Evolutionary conservation across 2,888 invertebrate genomes (phyloP).

Genomic region (Anorthoa munda): DNA sequence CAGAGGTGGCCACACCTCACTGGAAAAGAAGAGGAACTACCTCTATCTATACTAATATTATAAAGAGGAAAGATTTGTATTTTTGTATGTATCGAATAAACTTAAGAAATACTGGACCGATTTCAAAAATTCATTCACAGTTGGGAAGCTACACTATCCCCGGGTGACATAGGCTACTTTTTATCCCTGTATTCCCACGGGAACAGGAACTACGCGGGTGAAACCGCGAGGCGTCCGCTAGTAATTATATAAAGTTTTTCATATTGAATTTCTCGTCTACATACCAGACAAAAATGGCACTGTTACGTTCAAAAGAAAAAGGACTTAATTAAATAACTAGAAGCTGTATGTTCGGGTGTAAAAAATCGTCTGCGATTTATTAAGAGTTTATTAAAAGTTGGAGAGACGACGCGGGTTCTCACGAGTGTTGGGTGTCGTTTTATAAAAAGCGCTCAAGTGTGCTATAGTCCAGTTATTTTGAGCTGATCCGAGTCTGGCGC

Average conservation of each 20-base stretch:
- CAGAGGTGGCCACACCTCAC: too few relatives aligned
- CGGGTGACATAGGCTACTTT: too few relatives aligned
- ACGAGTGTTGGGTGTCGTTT: conserved; percentile 53
- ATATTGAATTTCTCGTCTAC: conserved; percentile 13
- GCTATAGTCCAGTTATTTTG: conserved; percentile 68
- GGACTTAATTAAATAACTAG: conserved; percentile 42
- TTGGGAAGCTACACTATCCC: too few relatives aligned
- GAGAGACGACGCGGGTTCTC: conserved; percentile 54
- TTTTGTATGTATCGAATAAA: too few relatives aligned
- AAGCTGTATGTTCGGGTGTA: conserved; percentile 13
- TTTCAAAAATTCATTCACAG: too few relatives aligned
- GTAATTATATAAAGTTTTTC: conserved; percentile 8
- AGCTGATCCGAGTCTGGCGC: conserved; percentile 67
- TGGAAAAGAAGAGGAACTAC: too few relatives aligned
- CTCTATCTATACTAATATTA: too few relatives aligned
- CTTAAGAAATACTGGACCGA: too few relatives aligned
- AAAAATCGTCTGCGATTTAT: conserved; percentile 65
- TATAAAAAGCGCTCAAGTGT: conserved; percentile 64
- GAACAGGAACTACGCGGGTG: too few relatives aligned
- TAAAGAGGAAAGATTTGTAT: too few relatives aligned
- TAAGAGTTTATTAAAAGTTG: conserved; percentile 72
- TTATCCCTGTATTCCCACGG: too few relatives aligned
- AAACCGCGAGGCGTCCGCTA: too few relatives aligned
- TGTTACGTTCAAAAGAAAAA: conserved; percentile 33
- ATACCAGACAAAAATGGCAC: neutral